phyloP scores from a whole-genome alignment of 2,888 invertebrate species.

The Andrena bicolor region DNA sequence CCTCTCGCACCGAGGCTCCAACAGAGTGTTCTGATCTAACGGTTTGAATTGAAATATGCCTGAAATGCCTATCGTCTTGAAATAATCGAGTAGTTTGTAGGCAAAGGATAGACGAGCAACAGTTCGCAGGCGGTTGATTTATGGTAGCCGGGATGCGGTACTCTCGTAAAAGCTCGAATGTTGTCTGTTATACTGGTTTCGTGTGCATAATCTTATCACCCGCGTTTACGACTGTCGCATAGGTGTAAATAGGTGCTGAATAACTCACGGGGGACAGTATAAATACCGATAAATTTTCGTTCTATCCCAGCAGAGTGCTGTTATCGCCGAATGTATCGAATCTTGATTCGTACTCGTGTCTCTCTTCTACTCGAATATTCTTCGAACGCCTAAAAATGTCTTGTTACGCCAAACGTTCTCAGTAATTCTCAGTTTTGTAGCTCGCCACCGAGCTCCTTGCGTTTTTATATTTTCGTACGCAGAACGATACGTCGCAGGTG shows the following conservation, averaged over 20 bases:
- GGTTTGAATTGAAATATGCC: not conserved
- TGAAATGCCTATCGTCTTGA: not conserved
- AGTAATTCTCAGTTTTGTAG: not conserved
- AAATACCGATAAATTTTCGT: conserved; percentile 57
- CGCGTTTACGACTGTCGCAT: conserved; percentile 63
- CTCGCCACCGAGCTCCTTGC: not conserved
- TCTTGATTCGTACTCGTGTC: conserved; percentile 41
- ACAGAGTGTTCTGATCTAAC: not conserved
- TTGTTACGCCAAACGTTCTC: not conserved
- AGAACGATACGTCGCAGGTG: not conserved
- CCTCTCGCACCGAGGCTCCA: not conserved
- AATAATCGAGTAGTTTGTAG: conserved; percentile 33
- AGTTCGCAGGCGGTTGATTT: conserved; percentile 76
- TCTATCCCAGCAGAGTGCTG: conserved; percentile 45
- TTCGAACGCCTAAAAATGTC: not conserved
- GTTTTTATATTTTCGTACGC: not conserved
- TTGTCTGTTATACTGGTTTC: conserved; percentile 63
- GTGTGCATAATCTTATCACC: conserved; percentile 73
- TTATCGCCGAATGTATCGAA: conserved; percentile 43
- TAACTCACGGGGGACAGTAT: conserved; percentile 39
- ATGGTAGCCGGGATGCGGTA: conserved; percentile 70
- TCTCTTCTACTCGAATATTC: not conserved
- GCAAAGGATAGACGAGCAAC: conserved; percentile 41
- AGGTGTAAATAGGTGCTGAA: conserved; percentile 61
- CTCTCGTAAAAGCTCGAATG: conserved; percentile 67